These are phyloP conservation scores for Callopanchax toddi DNA, from an alignment of 2,113 vertebrate species.

Conservation along the genomic window DNA sequence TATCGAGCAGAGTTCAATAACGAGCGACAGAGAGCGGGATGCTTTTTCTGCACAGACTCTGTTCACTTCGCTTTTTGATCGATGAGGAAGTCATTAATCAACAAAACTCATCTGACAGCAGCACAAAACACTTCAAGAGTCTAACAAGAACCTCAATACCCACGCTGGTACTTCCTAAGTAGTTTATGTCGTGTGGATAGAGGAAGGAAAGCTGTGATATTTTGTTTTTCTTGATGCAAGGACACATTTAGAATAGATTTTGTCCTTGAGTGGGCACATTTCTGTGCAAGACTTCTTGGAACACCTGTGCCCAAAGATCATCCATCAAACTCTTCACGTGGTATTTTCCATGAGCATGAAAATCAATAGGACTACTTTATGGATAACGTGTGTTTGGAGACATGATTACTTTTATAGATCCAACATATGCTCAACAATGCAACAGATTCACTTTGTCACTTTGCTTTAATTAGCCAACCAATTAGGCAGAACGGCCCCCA, in stretches of 20 bases:
- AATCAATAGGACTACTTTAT: slow-evolving; percentile 50
- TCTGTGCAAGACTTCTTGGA: no score
- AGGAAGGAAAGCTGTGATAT: neutral
- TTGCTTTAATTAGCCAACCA: slow-evolving; percentile 68
- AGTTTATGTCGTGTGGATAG: neutral
- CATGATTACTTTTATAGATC: slow-evolving; percentile 67
- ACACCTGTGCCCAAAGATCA: slow-evolving; percentile 9
- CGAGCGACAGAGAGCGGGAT: slow-evolving; percentile 41
- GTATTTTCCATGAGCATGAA: slow-evolving; percentile 18
- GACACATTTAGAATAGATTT: neutral
- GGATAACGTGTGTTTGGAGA: slow-evolving; percentile 41
- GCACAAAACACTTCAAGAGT: slow-evolving; percentile 48
- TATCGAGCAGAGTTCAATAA: slow-evolving; percentile 61
- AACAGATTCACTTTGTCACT: slow-evolving; percentile 48
- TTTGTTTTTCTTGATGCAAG: no score
- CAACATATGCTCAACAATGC: slow-evolving; percentile 19
- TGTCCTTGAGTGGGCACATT: neutral
- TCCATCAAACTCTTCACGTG: slow-evolving; percentile 40
- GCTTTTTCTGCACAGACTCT: slow-evolving; percentile 36
- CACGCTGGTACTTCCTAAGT: slow-evolving; percentile 4
- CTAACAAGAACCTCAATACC: slow-evolving; percentile 54
- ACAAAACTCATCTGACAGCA: slow-evolving; percentile 60
- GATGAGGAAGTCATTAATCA: slow-evolving; percentile 72
- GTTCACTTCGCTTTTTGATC: slow-evolving; percentile 48
- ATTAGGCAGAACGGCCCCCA: slow-evolving; percentile 60